Evolutionary conservation across 2,797 vertebrate genomes (phyloP).

Genomic region (Liparis tanakae): DNA sequence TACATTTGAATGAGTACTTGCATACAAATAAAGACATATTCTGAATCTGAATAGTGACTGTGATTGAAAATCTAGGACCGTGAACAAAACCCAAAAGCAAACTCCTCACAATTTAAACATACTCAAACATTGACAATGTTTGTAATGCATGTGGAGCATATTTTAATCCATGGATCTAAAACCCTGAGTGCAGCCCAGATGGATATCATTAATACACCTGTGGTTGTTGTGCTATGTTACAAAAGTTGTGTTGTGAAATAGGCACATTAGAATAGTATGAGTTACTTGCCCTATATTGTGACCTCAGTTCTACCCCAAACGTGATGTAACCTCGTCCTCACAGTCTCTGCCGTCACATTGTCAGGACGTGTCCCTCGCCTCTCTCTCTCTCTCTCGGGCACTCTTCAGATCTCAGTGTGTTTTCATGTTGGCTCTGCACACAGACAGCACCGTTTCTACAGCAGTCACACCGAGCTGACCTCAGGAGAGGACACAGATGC

Average conservation of each 20-base stretch:
- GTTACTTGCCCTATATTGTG: background rate
- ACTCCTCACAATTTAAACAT: background rate
- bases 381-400: conserved; percentile 9
- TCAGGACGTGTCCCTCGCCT: conserved; percentile 19
- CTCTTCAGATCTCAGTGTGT: conserved; percentile 34
- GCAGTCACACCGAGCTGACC: conserved; percentile 43
- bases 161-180: background rate
- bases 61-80: background rate
- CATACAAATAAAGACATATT: background rate
- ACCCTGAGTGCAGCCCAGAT: background rate
- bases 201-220: background rate
- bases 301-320: conserved; percentile 14
- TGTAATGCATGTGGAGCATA: background rate
- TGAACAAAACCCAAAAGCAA: background rate
- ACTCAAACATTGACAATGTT: background rate
- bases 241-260: background rate
- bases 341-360: conserved; percentile 27
- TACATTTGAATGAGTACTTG: background rate
- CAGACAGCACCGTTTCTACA: conserved; percentile 20
- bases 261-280: background rate
- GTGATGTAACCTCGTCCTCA: conserved; percentile 21
- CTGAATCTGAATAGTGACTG: background rate
- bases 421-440: conserved; percentile 39
- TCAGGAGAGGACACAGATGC: conserved; percentile 67
- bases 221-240: background rate